These are phyloP conservation scores for Aculops lycopersici DNA, from an alignment of 1,140 invertebrate genomes.

Conservation along the genomic window DNA sequence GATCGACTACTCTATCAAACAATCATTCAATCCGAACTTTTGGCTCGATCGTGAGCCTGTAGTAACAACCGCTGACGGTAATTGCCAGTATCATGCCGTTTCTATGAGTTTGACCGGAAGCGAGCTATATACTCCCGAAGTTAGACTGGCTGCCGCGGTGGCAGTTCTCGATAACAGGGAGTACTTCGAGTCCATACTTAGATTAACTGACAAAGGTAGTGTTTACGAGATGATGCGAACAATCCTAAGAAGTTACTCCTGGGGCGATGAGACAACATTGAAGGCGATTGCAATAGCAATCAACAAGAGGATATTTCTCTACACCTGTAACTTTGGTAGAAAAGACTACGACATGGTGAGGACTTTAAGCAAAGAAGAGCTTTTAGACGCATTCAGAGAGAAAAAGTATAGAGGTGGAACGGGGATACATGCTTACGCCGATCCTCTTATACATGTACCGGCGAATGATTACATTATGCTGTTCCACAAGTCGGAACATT, in stretches of 20 bases:
- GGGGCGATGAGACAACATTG: not conserved
- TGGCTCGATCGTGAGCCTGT: not conserved
- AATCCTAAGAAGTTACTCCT: not conserved
- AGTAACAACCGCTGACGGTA: not conserved
- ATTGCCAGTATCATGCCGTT: not conserved
- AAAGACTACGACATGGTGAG: not conserved
- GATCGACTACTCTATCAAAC: not conserved
- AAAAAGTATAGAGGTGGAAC: not conserved
- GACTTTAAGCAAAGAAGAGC: not conserved
- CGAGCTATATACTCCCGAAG: not conserved
- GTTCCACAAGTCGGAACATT: not conserved
- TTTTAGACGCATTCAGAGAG: not conserved
- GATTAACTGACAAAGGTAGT: not conserved
- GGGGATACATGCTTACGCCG: not conserved
- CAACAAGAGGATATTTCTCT: not conserved
- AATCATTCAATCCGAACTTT: not conserved
- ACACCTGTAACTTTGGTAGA: not conserved
- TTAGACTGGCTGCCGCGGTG: not conserved
- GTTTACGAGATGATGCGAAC: not conserved
- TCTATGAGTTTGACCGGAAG: not conserved
- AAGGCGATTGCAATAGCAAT: not conserved
- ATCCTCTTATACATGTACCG: not conserved
- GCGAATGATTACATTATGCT: not conserved
- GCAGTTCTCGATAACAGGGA: not conserved
- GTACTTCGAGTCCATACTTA: not conserved